Base-by-base conservation (phyloP, 30 jellyfish, hydroid and myxozoan genomes). In the Chrysaora quinquecirrha region DNA sequence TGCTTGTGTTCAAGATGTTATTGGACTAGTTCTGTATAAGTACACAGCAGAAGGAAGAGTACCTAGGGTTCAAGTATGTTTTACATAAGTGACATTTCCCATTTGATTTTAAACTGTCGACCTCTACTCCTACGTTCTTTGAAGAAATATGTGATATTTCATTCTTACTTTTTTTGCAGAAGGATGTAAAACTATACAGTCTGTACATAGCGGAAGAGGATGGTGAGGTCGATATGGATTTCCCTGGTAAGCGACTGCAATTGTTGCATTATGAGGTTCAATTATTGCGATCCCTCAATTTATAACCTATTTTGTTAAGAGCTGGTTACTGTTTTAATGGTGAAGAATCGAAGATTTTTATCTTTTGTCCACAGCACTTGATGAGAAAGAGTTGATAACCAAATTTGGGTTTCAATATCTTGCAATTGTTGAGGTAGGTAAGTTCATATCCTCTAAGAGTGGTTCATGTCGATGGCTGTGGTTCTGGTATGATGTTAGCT, bases 141-240 rank as follows among this genome's bases (percentile, higher is more conserved):
- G n/a, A n/a, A n/a, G n/a, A n/a, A n/a, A n/a, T n/a, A n/a, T n/a
- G n/a, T n/a, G n/a, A n/a, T n/a, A n/a, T n/a, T n/a, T n/a, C n/a
- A n/a, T n/a, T n/a, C n/a, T n/a, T n/a, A n/a, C n/a, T 20, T 48
- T 68, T 47, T 46, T 70, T 43, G 19, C 34, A 91, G 98, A 81
- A 80, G 28, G 96, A 93, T 34, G 90, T 93, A 19, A 76, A 86
- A 34, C 54, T 75, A 0, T 93, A 93, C 78, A 75, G 95, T 30
- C 63, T 93, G 30, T 78, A 64, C 76, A 93, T 93, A 25, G 98
- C 98, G 20, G 98, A 93, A 50, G 98, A 93, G 20, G 97, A 93
- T 70, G 98, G 98, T 1, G 97, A 87, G 61, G 98, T 83, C 25
- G 98, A 93, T 34, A 73, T 82, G 83, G 97, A 86, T 24, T 93